Conservation (phyloP, 2,888 invertebrate genomes). For the Acanthosepion esculentum region DNA sequence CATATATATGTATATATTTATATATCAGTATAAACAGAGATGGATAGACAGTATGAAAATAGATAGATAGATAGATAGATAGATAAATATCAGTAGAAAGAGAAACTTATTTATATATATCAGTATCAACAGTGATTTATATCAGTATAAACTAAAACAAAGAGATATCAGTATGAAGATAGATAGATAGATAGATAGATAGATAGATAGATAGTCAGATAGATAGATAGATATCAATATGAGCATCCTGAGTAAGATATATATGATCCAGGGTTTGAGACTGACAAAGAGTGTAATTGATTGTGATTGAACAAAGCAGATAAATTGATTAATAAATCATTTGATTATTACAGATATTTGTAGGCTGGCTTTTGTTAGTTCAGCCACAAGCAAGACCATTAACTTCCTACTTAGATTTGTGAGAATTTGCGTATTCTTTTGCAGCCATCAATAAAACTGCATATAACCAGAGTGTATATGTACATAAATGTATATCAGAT, state of each 20-base stretch:
- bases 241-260: not conserved
- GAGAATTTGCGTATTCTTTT: not conserved
- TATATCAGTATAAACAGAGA: no score
- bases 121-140: no score
- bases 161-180: not conserved
- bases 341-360: not conserved
- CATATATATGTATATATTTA: no score
- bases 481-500: not conserved
- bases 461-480: not conserved
- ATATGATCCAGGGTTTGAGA: not conserved
- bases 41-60: no score
- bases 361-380: not conserved
- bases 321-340: not conserved
- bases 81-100: no score
- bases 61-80: no score
- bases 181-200: conserved; percentile 33
- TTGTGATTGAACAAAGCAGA: not conserved
- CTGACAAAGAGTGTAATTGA: not conserved
- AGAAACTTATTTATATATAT: no score
- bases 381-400: not conserved
- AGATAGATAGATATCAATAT: not conserved
- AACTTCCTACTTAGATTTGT: not conserved
- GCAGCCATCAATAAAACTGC: not conserved
- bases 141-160: no score
- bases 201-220: not conserved